Evolutionary conservation across 1,140 invertebrate species (phyloP), one percentile per base, ranked within the genome.

Genomic region (Scaptomyza montana): DNA sequence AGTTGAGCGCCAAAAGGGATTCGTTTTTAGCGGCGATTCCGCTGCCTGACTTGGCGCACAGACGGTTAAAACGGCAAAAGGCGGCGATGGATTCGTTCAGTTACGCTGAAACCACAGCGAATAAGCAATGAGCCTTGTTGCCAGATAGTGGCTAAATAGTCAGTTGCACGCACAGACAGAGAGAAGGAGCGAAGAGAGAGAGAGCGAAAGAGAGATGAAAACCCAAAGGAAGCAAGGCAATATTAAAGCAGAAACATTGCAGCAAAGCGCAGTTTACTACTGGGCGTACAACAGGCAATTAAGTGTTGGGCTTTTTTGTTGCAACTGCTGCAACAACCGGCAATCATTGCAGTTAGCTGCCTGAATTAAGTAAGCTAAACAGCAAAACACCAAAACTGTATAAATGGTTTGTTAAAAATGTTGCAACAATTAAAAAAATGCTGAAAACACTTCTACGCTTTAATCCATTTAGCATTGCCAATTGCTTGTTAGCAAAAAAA

Each of bases 111-210:
- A n/a, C 39, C 39, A 43, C 39, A 12, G 39, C 39, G 39, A 43
- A 43, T 43, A 43, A 43, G 39, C 39, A 43, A 43, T 43, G 39
- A 43, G n/a, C 39, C 39, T 43, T 43, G 39, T n/a, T 39, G 16
- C 16, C 16, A 16, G 16, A 16, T 16, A 16, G 16, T 39, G 36
- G 8, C 30, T 30, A 7, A 6, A 30, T 6, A 39, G 36, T 39
- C 9, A 39, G 36, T 39, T 43, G 39, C 39, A 43, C 39, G 33
- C 33, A 36, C 33, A 36, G 8, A 9, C 33, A 36, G 33, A 36
- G 2, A 36, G 8, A 2, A 1, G 16, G 16, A 33, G 8, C 9
- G 7, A 36, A 7, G 8, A n/a, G n/a, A n/a, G n/a, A n/a, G 33
- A 9, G 33, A 36, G 8, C 16, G 16, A 16, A 16, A 36, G 33